These are phyloP conservation scores for Tragelaphus buxtoni DNA, from an alignment of 2,113 vertebrate species.

Conservation along the genomic window DNA sequence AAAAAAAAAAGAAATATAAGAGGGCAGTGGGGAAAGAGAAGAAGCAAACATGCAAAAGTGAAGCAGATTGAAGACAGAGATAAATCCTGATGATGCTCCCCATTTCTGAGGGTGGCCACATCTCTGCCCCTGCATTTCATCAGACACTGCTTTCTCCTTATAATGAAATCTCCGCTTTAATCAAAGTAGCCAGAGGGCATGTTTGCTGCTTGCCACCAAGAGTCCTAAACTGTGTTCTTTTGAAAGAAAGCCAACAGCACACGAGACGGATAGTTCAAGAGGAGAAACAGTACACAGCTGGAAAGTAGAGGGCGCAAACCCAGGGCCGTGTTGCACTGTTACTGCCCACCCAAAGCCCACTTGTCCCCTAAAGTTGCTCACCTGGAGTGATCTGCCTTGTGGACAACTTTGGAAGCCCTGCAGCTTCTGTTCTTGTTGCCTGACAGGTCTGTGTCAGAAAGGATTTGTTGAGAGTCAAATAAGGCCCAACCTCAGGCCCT, in stretches of 20 bases:
- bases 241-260: not conserved
- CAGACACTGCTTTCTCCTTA: not conserved
- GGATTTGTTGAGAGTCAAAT: not conserved
- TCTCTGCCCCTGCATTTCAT: not conserved
- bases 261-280: not conserved
- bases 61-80: not conserved
- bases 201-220: not conserved
- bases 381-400: not conserved
- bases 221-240: not conserved
- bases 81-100: not conserved
- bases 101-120: not conserved
- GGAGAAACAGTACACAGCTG: not conserved
- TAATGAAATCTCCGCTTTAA: not conserved
- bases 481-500: not conserved
- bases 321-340: accelerated
- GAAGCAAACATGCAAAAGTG: not conserved
- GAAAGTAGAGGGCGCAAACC: not conserved
- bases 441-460: not conserved
- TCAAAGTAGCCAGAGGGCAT: not conserved
- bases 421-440: constrained; percentile 33
- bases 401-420: not conserved
- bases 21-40: not conserved
- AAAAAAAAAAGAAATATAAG: not conserved
- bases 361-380: not conserved
- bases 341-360: accelerated